Conservation (phyloP, 2,888 invertebrate genomes). For the Auanema sp. region DNA sequence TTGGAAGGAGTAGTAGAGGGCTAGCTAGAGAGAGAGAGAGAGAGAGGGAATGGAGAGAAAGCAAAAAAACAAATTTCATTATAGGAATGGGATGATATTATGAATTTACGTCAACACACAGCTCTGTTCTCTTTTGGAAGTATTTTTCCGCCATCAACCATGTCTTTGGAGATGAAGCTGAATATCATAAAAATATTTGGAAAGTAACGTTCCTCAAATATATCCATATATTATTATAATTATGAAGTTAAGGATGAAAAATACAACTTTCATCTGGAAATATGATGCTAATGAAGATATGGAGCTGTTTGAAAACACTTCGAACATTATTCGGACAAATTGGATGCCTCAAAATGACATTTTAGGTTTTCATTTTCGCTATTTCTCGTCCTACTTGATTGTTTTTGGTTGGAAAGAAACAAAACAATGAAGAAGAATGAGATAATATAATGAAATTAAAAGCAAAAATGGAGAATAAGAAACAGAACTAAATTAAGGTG, state of each 20-base stretch:
- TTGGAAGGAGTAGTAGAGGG: background rate
- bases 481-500: background rate
- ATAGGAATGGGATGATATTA: constrained; percentile 13
- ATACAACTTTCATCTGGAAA: constrained; percentile 47
- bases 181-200: constrained; percentile 14
- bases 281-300: constrained; percentile 35
- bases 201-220: constrained; percentile 4
- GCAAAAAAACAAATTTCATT: background rate
- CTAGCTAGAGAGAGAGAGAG: too few relatives aligned
- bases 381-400: too few relatives aligned
- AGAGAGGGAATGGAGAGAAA: too few relatives aligned
- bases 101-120: constrained; percentile 8
- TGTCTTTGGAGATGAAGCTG: constrained; percentile 14
- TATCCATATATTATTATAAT: too few relatives aligned
- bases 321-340: constrained; percentile 8
- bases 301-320: background rate
- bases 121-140: constrained; percentile 19
- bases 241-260: too few relatives aligned
- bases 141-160: constrained; percentile 10
- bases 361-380: constrained; percentile 4
- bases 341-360: constrained; percentile 15
- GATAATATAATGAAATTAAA: too few relatives aligned
- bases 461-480: too few relatives aligned
- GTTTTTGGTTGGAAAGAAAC: too few relatives aligned
- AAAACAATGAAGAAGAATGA: too few relatives aligned